A percentile compares a stretch with the other conserved stretches of the same genome.
Evolutionary conservation across 2,113 vertebrate species (phyloP).

Genomic region (Forbesichthys papilliferus): DNA sequence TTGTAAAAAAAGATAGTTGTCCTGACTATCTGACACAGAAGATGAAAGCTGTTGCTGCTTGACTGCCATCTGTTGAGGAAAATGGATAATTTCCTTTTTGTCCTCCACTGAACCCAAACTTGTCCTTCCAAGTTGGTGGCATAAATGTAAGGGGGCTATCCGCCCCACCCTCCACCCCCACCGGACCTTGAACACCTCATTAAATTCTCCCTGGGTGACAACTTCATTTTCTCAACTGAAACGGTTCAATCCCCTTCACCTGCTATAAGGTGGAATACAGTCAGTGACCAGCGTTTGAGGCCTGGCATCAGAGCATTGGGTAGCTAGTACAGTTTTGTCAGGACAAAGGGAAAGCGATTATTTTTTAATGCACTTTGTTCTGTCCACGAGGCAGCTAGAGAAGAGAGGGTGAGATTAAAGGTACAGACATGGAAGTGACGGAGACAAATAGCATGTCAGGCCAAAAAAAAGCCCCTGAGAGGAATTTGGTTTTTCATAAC

Average conservation of each 20-base stretch:
- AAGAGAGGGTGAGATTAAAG: constrained; percentile 15
- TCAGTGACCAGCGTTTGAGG: neutral
- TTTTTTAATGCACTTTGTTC: constrained; percentile 7
- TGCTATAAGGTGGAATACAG: constrained; percentile 14
- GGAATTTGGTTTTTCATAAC: too few relatives aligned
- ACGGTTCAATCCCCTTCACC: constrained; percentile 27
- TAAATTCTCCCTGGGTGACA: constrained; percentile 36
- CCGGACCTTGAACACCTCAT: constrained; percentile 41
- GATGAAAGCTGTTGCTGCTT: constrained; percentile 18
- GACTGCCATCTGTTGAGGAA: neutral
- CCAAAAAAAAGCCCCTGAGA: neutral
- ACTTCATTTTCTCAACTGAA: constrained; percentile 37
- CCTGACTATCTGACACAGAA: constrained; percentile 8
- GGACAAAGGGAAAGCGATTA: neutral
- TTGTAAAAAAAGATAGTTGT: constrained; percentile 12
- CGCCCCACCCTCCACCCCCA: neutral
- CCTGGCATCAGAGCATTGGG: neutral
- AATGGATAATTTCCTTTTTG: constrained; percentile 4
- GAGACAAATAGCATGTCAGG: neutral
- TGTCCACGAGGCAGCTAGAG: constrained; percentile 11
- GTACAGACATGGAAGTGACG: constrained; percentile 2
- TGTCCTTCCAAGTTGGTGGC: constrained; percentile 20
- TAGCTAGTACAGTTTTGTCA: neutral
- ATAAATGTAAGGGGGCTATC: constrained; percentile 15
- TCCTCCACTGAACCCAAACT: neutral